Conservation (phyloP, 2,113 vertebrate genomes). For the Scomber colias region DNA sequence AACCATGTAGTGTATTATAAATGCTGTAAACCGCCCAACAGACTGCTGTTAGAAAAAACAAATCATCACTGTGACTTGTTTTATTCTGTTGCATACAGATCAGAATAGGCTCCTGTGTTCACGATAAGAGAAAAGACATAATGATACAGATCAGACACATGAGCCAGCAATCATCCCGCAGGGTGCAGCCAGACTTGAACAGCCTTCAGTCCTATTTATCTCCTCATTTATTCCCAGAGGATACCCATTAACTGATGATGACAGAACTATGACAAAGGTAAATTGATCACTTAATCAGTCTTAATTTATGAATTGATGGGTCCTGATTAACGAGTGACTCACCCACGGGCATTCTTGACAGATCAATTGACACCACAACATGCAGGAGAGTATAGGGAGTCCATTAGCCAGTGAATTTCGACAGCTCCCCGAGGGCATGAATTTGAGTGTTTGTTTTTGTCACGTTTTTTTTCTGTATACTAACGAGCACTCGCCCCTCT, state of each 20-base stretch:
- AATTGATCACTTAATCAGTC: constrained; percentile 67
- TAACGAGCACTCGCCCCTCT: background rate
- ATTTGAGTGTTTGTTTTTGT: background rate
- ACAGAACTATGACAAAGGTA: constrained; percentile 58
- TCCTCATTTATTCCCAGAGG: constrained; percentile 48
- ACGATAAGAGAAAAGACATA: constrained; percentile 19
- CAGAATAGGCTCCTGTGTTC: background rate
- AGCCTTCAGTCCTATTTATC: constrained; percentile 36
- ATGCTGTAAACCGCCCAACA: background rate
- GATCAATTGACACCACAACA: constrained; percentile 47
- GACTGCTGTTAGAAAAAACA: constrained; percentile 27
- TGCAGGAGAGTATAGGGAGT: constrained; percentile 16
- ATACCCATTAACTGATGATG: constrained; percentile 30
- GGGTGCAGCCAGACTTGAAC: background rate
- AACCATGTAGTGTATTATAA: constrained; percentile 20
- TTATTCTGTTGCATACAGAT: constrained; percentile 13
- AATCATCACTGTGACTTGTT: constrained; percentile 10
- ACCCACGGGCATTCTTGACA: constrained; percentile 38
- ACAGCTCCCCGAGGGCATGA: constrained; percentile 10
- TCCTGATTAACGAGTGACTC: constrained; percentile 57
- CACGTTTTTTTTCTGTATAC: background rate
- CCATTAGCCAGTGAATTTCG: constrained; percentile 26
- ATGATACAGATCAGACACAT: constrained; percentile 10
- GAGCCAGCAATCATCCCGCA: constrained; percentile 9
- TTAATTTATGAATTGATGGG: constrained; percentile 63